Percentiles rank a stretch among this genome's conserved stretches.
Conservation (phyloP, 2,797 vertebrate species). For the Acanthis flammea region DNA sequence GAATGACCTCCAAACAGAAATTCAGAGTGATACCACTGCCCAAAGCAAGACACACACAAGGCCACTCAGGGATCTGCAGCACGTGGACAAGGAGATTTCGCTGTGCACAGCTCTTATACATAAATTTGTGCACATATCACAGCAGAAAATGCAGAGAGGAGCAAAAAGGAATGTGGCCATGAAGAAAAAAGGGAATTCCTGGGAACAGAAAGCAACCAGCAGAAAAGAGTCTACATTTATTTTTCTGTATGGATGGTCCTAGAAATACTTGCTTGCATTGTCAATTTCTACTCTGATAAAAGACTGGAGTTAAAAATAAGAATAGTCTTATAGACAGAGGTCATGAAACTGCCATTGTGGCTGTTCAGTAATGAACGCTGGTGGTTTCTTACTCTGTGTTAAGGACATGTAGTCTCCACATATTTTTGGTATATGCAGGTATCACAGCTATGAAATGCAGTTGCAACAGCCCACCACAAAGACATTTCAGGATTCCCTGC, state of each 20-base stretch:
- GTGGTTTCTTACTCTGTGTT: background rate
- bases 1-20: background rate
- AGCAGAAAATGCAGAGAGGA: background rate
- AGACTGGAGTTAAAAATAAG: background rate
- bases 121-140: rapidly evolving
- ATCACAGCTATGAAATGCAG: background rate
- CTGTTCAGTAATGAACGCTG: background rate
- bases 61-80: background rate
- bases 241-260: background rate
- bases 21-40: background rate
- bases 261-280: background rate
- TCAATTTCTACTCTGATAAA: background rate
- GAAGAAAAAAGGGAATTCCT: background rate
- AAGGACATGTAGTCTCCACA: background rate
- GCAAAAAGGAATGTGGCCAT: background rate
- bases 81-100: background rate
- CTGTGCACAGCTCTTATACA: rapidly evolving
- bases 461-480: background rate
- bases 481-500: background rate
- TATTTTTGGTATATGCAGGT: background rate
- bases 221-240: background rate
- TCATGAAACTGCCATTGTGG: rapidly evolving
- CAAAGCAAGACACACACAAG: background rate
- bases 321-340: background rate
- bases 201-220: background rate